Evolutionary conservation across 2,113 vertebrate genomes (phyloP).

Genomic region (Hippocampus zosterae): DNA sequence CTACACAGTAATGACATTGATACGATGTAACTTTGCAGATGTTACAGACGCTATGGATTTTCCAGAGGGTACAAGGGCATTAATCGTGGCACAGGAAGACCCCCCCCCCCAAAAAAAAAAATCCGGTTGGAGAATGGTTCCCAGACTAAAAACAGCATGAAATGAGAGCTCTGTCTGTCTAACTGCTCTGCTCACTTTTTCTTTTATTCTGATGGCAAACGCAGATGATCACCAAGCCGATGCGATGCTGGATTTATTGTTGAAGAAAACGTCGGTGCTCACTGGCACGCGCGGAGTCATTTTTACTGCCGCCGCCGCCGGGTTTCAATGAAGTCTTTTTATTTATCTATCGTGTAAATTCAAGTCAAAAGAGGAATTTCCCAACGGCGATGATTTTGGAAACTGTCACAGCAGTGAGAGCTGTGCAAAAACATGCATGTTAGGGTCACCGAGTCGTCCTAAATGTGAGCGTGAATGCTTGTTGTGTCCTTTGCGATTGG

Average conservation of each 20-base stretch:
- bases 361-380: no score
- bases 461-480: no score
- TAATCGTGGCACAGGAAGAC: slow-evolving; percentile 12
- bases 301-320: background rate
- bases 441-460: no score
- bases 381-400: no score
- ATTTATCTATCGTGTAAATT: no score
- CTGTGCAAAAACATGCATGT: no score
- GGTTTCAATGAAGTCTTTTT: no score
- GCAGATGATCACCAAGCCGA: slow-evolving; percentile 46
- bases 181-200: slow-evolving; percentile 27
- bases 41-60: slow-evolving; percentile 51
- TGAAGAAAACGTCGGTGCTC: slow-evolving; percentile 33
- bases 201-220: slow-evolving; percentile 46
- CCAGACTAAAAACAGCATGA: slow-evolving; percentile 50
- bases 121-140: slow-evolving; percentile 29
- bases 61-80: slow-evolving; percentile 39
- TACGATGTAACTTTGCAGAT: slow-evolving; percentile 46
- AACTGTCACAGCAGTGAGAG: no score
- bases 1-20: slow-evolving; percentile 50
- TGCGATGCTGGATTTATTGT: slow-evolving; percentile 43
- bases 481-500: no score
- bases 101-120: background rate
- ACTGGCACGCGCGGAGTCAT: slow-evolving; percentile 26
- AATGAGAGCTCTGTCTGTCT: slow-evolving; percentile 59